Base-by-base conservation (phyloP, 2,888 invertebrate species). In the Tinea semifulvella region DNA sequence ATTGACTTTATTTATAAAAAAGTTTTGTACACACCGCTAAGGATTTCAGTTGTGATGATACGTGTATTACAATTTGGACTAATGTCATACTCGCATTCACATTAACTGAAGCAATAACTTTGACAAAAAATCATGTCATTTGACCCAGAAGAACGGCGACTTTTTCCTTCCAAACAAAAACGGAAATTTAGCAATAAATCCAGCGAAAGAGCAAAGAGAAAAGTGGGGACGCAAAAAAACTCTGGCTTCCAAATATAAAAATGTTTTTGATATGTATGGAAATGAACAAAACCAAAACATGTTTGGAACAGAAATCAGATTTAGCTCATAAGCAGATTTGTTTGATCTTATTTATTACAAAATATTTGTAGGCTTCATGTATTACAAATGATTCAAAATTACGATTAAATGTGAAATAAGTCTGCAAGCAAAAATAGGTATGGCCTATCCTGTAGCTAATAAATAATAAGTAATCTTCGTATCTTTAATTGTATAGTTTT, bases 111-210 rank as follows among this genome's bases (percentile, higher is more conserved):
- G 18, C 4, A 18, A 36, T 36, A 36, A 36, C 2, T 36, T 40
- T 40, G 2, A 40, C 22, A 40, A 40, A 40, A 40, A 22, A n/a
- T 3, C 40, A 13, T 13, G 40, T 18, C 22, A 40, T 40, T n/a
- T 22, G 22, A 40, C 22, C 20, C 40, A 22, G 22, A 22, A 40
- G 40, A 22, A 13, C 6, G 14, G 14, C 22, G 20, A 22, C 11
- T 10, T 40, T 40, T 40, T 38, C 22, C 40, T 2, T 22, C 14
- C 13, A 40, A 40, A 40, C 20, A 22, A 40, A 13, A 22, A 20
- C 11, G 22, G 40, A 40, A 40, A 22, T 40, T 40, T 22, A n/a
- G 40, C 40, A 40, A 40, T 40, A 40, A 40, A 40, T 40, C 40
- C 22, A 22, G 13, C 40, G 40, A 40, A 22, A 40, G 14, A 40